A percentile compares a stretch with the other conserved stretches of the same genome.
Conservation (phyloP, 2,888 invertebrate genomes). For the Troilus luridus region DNA sequence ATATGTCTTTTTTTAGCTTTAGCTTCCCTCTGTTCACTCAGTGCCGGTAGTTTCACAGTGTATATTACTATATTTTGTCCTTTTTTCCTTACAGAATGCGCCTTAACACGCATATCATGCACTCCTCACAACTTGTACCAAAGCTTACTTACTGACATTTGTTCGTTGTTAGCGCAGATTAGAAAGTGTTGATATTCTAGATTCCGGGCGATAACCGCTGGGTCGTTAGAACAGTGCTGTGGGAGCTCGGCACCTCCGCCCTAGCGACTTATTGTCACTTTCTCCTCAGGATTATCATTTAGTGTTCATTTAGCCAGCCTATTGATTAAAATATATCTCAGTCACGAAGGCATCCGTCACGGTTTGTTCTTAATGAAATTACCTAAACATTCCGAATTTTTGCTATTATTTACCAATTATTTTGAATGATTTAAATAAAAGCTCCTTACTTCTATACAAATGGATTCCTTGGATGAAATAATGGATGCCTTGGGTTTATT, state of each 20-base stretch:
- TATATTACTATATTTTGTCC: too few relatives aligned
- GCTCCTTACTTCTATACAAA: neutral
- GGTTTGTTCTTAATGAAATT: neutral
- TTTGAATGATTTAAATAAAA: neutral
- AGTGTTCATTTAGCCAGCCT: neutral
- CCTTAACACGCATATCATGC: too few relatives aligned
- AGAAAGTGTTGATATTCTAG: neutral
- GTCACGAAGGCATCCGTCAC: neutral
- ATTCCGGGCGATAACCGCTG: neutral
- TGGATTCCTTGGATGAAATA: neutral
- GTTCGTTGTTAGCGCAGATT: neutral
- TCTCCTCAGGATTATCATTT: constrained; percentile 4
- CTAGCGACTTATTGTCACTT: neutral
- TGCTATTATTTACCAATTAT: neutral
- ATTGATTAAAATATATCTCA: neutral
- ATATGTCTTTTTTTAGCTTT: too few relatives aligned
- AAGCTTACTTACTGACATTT: neutral
- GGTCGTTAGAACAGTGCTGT: neutral
- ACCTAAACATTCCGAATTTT: neutral
- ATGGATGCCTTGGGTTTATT: too few relatives aligned
- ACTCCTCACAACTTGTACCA: neutral
- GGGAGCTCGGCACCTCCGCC: neutral
- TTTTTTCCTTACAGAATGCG: neutral
- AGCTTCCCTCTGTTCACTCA: too few relatives aligned
- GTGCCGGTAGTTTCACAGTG: too few relatives aligned